phyloP scores from a whole-genome alignment of 2,888 invertebrate genomes.

The Oxyteleia sp. region DNA sequence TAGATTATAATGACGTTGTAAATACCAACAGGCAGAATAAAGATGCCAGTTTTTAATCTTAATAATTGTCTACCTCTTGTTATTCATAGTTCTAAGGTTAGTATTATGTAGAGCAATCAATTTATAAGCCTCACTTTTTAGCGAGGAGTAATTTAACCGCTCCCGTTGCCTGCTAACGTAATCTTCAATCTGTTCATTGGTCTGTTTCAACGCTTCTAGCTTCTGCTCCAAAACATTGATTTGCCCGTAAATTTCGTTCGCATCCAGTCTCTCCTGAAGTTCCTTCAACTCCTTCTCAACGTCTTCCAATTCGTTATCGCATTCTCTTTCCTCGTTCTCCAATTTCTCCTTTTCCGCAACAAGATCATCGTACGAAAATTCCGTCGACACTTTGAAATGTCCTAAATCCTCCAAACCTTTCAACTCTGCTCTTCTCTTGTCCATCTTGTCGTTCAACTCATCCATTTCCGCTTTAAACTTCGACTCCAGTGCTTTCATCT shows the following conservation, averaged over 20 bases:
- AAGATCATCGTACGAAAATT: slow-evolving; percentile 89
- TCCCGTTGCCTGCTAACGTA: slow-evolving; percentile 91
- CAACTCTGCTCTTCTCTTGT: slow-evolving; percentile 90
- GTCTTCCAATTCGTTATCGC: slow-evolving; percentile 88
- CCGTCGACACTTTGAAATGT: slow-evolving; percentile 89
- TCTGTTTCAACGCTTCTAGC: slow-evolving; percentile 90
- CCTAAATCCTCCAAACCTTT: slow-evolving; percentile 90
- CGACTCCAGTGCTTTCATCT: slow-evolving; percentile 79
- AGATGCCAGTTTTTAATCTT: neutral
- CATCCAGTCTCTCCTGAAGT: slow-evolving; percentile 89
- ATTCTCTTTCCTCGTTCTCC: slow-evolving; percentile 88
- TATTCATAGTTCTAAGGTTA: slow-evolving; percentile 86
- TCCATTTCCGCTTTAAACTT: slow-evolving; percentile 89
- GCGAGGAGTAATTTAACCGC: slow-evolving; percentile 91
- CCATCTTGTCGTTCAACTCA: slow-evolving; percentile 91
- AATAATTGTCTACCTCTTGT: neutral
- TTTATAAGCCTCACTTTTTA: slow-evolving; percentile 89
- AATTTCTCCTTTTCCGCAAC: slow-evolving; percentile 88
- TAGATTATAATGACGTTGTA: neutral
- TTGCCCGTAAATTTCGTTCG: slow-evolving; percentile 92
- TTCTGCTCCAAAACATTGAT: slow-evolving; percentile 91
- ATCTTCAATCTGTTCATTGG: slow-evolving; percentile 91
- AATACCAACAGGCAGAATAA: neutral
- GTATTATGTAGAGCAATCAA: slow-evolving; percentile 89
- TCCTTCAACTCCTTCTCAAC: slow-evolving; percentile 88